These are phyloP conservation scores for Ctenopoma multispine DNA, from an alignment of 2,797 vertebrate genomes.

Conservation along the genomic window DNA sequence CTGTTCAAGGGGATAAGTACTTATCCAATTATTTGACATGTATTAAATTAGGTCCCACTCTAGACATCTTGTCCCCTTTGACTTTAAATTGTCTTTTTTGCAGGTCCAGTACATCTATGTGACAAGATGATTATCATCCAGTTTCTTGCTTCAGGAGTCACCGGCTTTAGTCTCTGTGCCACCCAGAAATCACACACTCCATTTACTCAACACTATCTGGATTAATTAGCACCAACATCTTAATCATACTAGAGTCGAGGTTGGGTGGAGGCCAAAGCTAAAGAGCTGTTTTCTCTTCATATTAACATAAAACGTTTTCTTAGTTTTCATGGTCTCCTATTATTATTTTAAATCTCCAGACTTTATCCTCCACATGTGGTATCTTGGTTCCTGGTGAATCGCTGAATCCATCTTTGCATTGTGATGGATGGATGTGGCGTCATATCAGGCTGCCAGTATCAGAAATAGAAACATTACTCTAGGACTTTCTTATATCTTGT, in stretches of 20 bases:
- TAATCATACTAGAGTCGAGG: conserved; percentile 38
- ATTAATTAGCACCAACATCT: conserved; percentile 45
- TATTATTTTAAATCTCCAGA: background rate
- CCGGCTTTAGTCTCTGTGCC: conserved; percentile 39
- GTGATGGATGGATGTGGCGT: background rate
- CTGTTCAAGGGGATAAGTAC: too few species aligned
- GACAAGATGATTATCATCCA: conserved; percentile 42
- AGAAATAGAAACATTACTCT: conserved; percentile 7
- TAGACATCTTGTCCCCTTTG: background rate
- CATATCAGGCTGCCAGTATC: background rate
- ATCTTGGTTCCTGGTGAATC: background rate
- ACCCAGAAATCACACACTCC: conserved; percentile 14
- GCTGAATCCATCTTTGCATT: background rate
- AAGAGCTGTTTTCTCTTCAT: conserved; percentile 22
- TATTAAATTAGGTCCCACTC: background rate
- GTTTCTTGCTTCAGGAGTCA: conserved; percentile 20
- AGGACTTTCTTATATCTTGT: background rate
- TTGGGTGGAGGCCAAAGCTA: conserved; percentile 29
- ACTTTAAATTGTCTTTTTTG: background rate
- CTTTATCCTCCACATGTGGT: background rate
- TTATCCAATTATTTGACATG: background rate
- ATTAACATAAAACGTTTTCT: conserved; percentile 23
- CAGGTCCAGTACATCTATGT: background rate
- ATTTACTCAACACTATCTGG: conserved; percentile 33
- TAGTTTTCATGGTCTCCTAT: too few species aligned